Evolutionary conservation across 1,140 invertebrate species (phyloP), one percentile per base, ranked within the genome.

Genomic region (Vanessa tameamea): DNA sequence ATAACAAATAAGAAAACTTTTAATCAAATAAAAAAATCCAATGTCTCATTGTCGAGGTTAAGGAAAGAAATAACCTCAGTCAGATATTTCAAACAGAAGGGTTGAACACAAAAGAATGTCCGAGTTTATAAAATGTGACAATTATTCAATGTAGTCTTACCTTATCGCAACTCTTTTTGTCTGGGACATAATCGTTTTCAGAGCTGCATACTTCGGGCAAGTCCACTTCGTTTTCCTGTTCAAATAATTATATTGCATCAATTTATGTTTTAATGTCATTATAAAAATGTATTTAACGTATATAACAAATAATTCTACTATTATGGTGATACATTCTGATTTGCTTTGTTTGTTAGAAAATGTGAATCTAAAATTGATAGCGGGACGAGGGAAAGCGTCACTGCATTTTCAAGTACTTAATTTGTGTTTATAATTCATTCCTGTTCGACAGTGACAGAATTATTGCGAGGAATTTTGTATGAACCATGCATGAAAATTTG

Each of bases 131-230:
- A 37, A 61, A 61, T 61, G 57, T n/a, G 43, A 61, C 48, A 51
- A 66, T 66, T 48, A 50, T 59, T 50, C 6, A 69, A 26, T 37
- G 72, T 73, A 53, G 78, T 76, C 64, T 73, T 83, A 92, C 88
- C 87, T 87, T 89, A 80, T 88, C 84, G 73, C 88, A 91, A 5
- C 80, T 75, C 51, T 96, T 94, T 79, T 94, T 93, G 84, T 96
- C 95, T 8, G 96, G 93, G 75, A 96, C 89, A 84, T 94, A 96
- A 79, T 96, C 95, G 55, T 94, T 92, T 67, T 94, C 89, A 23
- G 87, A 88, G 73, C 94, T 95, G 78, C 94, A 94, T 16, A 95
- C 92, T 69, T 93, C 90, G 65, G 93, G 87, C 31, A 86, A 84
- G 70, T 91, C 89, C 11, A 90, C 83, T 79, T 92, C 86, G 64